Conservation (phyloP, 2,797 vertebrate genomes). For the Lacerta bilineata region DNA sequence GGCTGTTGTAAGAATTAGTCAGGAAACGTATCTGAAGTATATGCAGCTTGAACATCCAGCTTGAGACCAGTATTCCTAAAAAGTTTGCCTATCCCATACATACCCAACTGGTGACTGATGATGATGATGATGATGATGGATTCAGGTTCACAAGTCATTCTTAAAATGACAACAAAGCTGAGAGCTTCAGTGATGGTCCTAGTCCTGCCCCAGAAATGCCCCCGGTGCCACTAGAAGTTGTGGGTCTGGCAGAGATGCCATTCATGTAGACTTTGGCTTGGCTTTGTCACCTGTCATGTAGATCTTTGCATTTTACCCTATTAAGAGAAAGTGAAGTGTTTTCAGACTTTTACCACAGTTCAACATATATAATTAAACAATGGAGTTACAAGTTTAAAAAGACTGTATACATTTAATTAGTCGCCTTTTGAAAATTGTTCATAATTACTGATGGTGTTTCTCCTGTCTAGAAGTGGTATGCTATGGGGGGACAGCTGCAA, state of each 20-base stretch:
- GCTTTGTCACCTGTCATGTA: neutral
- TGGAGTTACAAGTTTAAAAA: slow-evolving; percentile 55
- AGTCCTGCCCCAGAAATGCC: neutral
- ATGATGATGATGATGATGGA: too few species aligned
- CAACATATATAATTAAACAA: slow-evolving; percentile 68
- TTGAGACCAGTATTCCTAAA: too few species aligned
- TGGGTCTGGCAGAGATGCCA: fast-evolving
- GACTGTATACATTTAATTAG: slow-evolving; percentile 52
- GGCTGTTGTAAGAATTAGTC: neutral
- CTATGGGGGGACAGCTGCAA: slow-evolving; percentile 20
- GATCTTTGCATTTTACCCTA: slow-evolving; percentile 48
- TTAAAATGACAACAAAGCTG: too few species aligned
- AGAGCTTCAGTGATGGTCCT: neutral
- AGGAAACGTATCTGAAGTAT: neutral
- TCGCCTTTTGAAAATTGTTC: slow-evolving; percentile 55
- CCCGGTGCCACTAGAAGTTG: neutral
- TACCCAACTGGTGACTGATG: too few species aligned
- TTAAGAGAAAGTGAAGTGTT: slow-evolving; percentile 67
- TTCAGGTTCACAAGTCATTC: too few species aligned
- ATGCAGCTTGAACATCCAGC: too few species aligned
- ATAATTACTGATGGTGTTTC: slow-evolving; percentile 38
- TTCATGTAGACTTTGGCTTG: too few species aligned
- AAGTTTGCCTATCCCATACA: too few species aligned
- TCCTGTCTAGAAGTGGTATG: slow-evolving; percentile 33
- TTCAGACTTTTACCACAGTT: slow-evolving; percentile 61